Base-by-base conservation (phyloP, 2,797 vertebrate species). In the Falco cherrug region DNA sequence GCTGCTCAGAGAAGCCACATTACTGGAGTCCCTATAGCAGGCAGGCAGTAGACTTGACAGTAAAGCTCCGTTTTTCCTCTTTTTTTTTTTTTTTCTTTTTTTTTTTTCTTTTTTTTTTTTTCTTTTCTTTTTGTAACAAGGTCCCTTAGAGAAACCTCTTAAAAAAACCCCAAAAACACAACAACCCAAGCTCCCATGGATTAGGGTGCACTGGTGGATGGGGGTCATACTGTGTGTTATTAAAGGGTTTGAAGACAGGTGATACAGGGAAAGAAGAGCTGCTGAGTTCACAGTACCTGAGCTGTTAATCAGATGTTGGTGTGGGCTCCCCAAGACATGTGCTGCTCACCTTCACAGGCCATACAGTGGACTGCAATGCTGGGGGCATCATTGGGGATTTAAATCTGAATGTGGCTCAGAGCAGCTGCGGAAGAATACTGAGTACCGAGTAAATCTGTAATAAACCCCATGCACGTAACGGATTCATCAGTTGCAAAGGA, bases 391-490 rank as follows among this genome's bases (percentile, higher is more conserved):
- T 2, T 24, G 59, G 20, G n/a, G 59, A 26, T 43, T 61, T 21
- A 39, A 11, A 79, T 18, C 41, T 17, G 65, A 31, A 16, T 13
- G 16, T 41, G 59, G 39, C 45, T 16, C 10, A n/a, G 28, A 56
- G 48, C 18, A 37, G 65, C 71, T 29, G 47, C 45, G 35, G 75
- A 28, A 64, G 11, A 22, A 54, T 4, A 29, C 19, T 8, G 45
- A 24, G 16, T 28, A 13, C 1, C 3, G 9, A 37, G 16, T 20
- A 28, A 20, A 56, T 7, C 0, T 1, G 16, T 5, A 31, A 67
- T 6, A 71, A 61, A 61, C 24, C 0, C 29, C 43, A 24, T 1
- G 1, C 41, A 7, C 2, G 3, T 16, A 20, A 87, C 37, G 28
- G 33, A 50, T 37, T 53, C 25, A 74, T 17, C 9, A 6, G 13